Percentiles rank a stretch among this genome's conserved stretches.
phyloP scores from a whole-genome alignment of 1,140 invertebrate species.

The Cecropterus lyciades region DNA sequence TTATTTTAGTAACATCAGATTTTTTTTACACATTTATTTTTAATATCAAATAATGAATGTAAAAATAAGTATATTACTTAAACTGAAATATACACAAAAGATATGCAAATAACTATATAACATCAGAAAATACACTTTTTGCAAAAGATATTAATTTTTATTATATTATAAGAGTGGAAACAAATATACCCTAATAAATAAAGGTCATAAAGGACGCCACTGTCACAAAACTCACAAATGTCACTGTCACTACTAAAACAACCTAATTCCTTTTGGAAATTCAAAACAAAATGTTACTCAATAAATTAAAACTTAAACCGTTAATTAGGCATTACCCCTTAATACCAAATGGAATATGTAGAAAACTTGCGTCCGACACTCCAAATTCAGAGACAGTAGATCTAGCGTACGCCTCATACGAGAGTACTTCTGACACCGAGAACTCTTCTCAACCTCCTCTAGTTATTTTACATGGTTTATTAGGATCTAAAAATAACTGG shows the following conservation, averaged over 20 bases:
- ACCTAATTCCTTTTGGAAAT: slow-evolving; percentile 31
- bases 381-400: slow-evolving; percentile 69
- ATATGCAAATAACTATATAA: no score
- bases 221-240: no score
- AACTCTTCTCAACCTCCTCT: slow-evolving; percentile 85
- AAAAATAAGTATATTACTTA: no score
- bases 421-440: slow-evolving; percentile 60
- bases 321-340: slow-evolving; percentile 32
- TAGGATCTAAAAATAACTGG: slow-evolving; percentile 95
- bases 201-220: not conserved
- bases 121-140: no score
- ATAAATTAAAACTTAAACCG: slow-evolving; percentile 46
- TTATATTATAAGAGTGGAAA: no score
- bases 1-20: no score
- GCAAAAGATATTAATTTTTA: no score
- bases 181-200: not conserved
- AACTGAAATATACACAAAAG: no score
- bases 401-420: slow-evolving; percentile 77
- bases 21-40: no score
- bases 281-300: slow-evolving; percentile 61
- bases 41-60: no score
- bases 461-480: slow-evolving; percentile 94
- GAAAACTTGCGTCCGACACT: slow-evolving; percentile 41
- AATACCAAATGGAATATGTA: slow-evolving; percentile 16
- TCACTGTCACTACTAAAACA: slow-evolving; percentile 9